Percentiles rank a stretch among this genome's conserved stretches.
Evolutionary conservation across 2,113 vertebrate species (phyloP).

Genomic region (Phalacrocorax aristotelis): DNA sequence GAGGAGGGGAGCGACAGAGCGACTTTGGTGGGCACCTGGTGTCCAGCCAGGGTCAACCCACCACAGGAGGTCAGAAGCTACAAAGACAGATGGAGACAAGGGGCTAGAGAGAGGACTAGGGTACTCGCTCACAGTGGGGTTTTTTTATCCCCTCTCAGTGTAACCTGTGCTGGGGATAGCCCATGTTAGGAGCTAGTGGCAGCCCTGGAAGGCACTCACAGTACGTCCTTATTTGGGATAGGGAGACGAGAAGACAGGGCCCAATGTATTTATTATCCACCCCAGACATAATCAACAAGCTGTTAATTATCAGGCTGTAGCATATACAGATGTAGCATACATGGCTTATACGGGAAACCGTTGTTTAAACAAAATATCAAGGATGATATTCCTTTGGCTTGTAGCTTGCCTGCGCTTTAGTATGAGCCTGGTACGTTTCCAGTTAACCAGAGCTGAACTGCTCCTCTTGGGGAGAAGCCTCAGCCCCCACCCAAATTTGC

Average conservation of each 20-base stretch:
- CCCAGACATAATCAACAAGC: not conserved
- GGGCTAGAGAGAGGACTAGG: not conserved
- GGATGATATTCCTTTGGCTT: not conserved
- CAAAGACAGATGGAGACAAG: not conserved
- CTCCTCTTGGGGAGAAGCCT: not conserved
- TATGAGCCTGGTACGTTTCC: not conserved
- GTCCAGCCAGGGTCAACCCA: no score
- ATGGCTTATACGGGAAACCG: not conserved
- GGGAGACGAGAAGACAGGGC: not conserved
- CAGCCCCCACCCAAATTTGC: not conserved
- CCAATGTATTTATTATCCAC: not conserved
- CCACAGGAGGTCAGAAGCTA: not conserved
- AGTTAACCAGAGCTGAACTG: not conserved
- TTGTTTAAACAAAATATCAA: not conserved
- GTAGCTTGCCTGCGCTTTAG: not conserved
- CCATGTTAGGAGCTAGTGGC: not conserved
- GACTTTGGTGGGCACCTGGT: no score
- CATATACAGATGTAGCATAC: not conserved
- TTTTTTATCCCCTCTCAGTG: not conserved
- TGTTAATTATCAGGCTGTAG: not conserved
- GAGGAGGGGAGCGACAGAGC: no score
- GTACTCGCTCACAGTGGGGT: accelerated
- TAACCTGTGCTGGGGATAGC: not conserved
- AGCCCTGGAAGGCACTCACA: not conserved
- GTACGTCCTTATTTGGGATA: not conserved